These are phyloP conservation scores for Sebastes diploproa DNA, from an alignment of 2,797 vertebrate species.

Conservation along the genomic window DNA sequence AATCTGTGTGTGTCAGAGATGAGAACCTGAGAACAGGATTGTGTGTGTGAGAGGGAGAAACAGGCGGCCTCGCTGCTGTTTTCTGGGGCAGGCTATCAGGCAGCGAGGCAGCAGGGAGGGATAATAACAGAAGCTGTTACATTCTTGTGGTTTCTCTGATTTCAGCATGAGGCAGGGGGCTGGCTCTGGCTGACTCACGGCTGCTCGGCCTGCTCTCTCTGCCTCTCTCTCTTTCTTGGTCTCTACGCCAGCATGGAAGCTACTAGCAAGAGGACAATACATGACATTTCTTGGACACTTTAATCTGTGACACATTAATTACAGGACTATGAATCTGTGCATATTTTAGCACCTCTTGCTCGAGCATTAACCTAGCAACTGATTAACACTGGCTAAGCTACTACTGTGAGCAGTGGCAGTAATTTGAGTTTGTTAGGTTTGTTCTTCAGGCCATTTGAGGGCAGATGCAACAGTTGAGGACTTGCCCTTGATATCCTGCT, in stretches of 20 bases:
- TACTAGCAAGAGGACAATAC: conserved; percentile 50
- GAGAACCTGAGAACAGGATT: conserved; percentile 44
- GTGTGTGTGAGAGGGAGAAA: conserved; percentile 27
- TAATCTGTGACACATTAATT: conserved; percentile 51
- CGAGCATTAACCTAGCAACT: conserved; percentile 27
- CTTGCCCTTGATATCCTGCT: neutral
- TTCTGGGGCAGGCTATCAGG: conserved; percentile 71
- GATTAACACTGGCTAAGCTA: conserved; percentile 29
- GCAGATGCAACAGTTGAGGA: neutral
- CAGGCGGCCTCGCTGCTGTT: conserved; percentile 56
- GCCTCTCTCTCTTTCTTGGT: neutral
- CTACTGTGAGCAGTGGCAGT: neutral
- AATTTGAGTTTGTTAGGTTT: neutral
- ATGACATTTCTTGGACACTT: conserved; percentile 58
- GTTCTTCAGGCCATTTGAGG: neutral
- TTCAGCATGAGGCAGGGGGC: conserved; percentile 75
- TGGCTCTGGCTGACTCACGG: conserved; percentile 66
- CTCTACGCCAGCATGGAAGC: conserved; percentile 47
- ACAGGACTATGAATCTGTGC: conserved; percentile 25
- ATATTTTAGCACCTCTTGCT: conserved; percentile 16
- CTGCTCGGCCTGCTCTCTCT: conserved; percentile 13
- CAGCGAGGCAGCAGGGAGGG: conserved; percentile 70
- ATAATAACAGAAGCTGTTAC: conserved; percentile 82
- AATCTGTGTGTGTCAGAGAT: conserved; percentile 19
- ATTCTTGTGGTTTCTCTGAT: conserved; percentile 83